Conservation (phyloP, 1,140 invertebrate species). For the Meloidogyne hapla region DNA sequence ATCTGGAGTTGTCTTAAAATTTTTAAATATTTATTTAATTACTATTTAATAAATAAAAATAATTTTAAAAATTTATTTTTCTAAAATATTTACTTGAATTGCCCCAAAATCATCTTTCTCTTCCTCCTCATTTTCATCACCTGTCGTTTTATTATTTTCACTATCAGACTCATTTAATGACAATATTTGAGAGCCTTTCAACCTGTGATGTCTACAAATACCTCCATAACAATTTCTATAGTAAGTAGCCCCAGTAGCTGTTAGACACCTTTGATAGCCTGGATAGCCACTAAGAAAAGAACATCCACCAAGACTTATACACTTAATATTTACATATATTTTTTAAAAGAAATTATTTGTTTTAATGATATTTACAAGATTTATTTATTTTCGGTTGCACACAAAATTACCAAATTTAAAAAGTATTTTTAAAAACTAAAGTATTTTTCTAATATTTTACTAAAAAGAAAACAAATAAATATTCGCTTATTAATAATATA, state of each 20-base stretch:
- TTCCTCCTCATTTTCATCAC: background rate
- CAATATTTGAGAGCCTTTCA: constrained; percentile 13
- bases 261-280: constrained; percentile 10
- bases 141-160: background rate
- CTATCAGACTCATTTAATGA: constrained; percentile 12
- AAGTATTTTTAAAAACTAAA: too few species aligned
- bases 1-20: constrained; percentile 44
- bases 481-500: too few species aligned
- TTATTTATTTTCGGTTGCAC: constrained; percentile 13
- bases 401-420: too few species aligned
- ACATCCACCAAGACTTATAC: constrained; percentile 25
- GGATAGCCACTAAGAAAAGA: background rate
- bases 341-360: background rate
- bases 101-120: background rate
- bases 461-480: too few species aligned
- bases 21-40: too few species aligned
- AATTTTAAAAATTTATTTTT: background rate
- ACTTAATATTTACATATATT: background rate
- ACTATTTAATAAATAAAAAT: background rate
- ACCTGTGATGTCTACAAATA: background rate
- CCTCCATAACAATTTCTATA: constrained; percentile 15
- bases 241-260: background rate
- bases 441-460: too few species aligned
- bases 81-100: background rate
- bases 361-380: too few species aligned